Evolutionary conservation across 2,113 vertebrate species (phyloP), one percentile per base, ranked within the genome.

Genomic region (Axis porcinus): DNA sequence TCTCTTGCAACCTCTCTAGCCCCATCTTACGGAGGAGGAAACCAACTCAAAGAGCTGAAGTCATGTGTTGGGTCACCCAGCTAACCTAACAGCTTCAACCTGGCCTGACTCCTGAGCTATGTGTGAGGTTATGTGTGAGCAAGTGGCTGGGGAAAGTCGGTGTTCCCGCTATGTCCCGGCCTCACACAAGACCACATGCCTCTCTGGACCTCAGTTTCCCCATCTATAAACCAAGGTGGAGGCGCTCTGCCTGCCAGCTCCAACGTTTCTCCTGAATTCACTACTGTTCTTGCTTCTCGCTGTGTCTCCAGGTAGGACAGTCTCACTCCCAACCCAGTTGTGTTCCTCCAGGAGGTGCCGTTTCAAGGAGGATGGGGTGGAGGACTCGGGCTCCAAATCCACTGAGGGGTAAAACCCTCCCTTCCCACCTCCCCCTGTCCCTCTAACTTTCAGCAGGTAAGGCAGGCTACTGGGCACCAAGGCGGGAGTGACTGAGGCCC

Each of bases 21-120:
- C 30, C 43, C 17, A 8, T 57, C 78, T 62, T n/a, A 40, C 0
- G 19, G 55, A 36, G n/a, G 33, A 33, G 57, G 36, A 95, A 88
- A 50, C 16, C 40, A 40, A 28, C 30, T 7, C 13, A 2, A 54
- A 87, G 43, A 64, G 17, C 28, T 9, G n/a, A 7, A 14, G 19
- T 17, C n/a, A 2, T 19, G 0, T 1, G 30, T 11, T 6, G 0
- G 27, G 52, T 40, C 27, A 25, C 33, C 19, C 30, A 28, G 79
- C 57, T 43, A 15, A 12, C 58, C 2, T 1, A 47, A 36, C n/a
- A 45, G 87, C 79, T 33, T 45, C 23, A 13, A 25, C 15, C 6
- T 3, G 8, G 36, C 40, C 30, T 50, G 74, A 74, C 5, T 60
- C 43, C 58, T 36, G 21, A 52, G 9, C 67, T 30, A 1, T 0